Conservation (phyloP, 2,888 invertebrate genomes). For the Drosophila rellima region DNA sequence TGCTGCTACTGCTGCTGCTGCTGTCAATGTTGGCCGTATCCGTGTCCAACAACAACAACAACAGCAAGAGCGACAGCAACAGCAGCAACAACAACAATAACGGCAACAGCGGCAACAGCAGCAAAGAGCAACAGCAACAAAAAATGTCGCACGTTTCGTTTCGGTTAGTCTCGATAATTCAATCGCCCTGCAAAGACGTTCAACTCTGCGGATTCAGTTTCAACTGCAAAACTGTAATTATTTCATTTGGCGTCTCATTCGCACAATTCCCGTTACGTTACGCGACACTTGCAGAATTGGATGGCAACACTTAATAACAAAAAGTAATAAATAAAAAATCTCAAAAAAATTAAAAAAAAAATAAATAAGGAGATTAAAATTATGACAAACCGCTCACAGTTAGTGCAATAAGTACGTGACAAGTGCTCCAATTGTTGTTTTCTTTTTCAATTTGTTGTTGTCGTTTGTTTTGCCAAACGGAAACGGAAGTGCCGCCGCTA, state of each 20-base stretch:
- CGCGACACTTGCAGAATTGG: slow-evolving; percentile 23
- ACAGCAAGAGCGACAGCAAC: slow-evolving; percentile 24
- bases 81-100: slow-evolving; percentile 6
- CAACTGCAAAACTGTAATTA: slow-evolving; percentile 11
- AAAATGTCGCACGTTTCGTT: slow-evolving; percentile 80
- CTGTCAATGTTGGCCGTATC: slow-evolving; percentile 60
- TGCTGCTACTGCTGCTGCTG: slow-evolving; percentile 25
- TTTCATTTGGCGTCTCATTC: slow-evolving; percentile 15
- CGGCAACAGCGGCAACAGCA: slow-evolving; percentile 17
- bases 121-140: slow-evolving; percentile 67
- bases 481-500: slow-evolving; percentile 47
- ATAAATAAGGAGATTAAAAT: slow-evolving; percentile 4
- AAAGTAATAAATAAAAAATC: not conserved
- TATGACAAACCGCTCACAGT: slow-evolving; percentile 14
- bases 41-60: slow-evolving; percentile 58
- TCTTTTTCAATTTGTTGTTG: not conserved
- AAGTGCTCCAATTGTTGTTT: slow-evolving; percentile 16
- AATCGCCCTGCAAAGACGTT: slow-evolving; percentile 83
- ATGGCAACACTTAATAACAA: slow-evolving; percentile 38
- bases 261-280: not conserved
- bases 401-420: slow-evolving; percentile 40
- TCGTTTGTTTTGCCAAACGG: slow-evolving; percentile 29
- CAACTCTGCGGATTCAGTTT: slow-evolving; percentile 46
- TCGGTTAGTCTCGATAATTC: slow-evolving; percentile 83
- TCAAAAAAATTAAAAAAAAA: no score